Evolutionary conservation across 2,797 vertebrate genomes (phyloP).

Genomic region (Crenuchus spilurus): DNA sequence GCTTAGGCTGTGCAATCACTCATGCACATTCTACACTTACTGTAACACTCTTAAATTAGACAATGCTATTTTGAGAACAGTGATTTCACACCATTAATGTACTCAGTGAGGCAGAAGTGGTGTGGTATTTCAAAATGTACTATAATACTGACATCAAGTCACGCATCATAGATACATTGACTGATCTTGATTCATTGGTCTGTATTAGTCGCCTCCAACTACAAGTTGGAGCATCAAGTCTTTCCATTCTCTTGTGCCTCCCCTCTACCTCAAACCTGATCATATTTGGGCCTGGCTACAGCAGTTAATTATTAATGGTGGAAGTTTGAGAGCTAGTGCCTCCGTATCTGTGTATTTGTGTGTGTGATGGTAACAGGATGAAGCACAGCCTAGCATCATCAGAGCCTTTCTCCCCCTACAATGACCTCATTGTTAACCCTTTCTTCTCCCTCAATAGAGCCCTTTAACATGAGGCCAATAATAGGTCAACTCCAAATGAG

Average conservation of each 20-base stretch:
- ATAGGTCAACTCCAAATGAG: constrained; percentile 5
- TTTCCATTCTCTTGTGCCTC: background rate
- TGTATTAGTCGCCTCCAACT: too few species aligned
- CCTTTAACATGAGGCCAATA: constrained; percentile 29
- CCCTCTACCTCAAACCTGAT: constrained; percentile 1
- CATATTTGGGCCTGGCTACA: constrained; percentile 12
- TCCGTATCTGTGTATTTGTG: constrained; percentile 44
- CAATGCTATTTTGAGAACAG: too few species aligned
- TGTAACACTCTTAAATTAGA: too few species aligned
- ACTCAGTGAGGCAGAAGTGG: too few species aligned
- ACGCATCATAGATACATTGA: too few species aligned
- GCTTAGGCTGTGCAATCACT: too few species aligned
- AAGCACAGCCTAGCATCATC: constrained; percentile 62
- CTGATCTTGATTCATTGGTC: too few species aligned
- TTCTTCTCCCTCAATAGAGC: constrained; percentile 32
- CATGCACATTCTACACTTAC: too few species aligned
- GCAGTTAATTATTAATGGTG: constrained; percentile 62
- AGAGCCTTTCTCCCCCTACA: constrained; percentile 44
- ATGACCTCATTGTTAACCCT: constrained; percentile 68
- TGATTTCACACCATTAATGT: too few species aligned
- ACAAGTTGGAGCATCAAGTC: too few species aligned
- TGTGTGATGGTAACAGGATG: constrained; percentile 37
- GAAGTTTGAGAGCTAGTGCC: constrained; percentile 30
- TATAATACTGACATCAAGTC: too few species aligned
- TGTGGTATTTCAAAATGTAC: too few species aligned